These are phyloP conservation scores for Limnephilus lunatus DNA, from an alignment of 2,888 invertebrate genomes.

Conservation along the genomic window DNA sequence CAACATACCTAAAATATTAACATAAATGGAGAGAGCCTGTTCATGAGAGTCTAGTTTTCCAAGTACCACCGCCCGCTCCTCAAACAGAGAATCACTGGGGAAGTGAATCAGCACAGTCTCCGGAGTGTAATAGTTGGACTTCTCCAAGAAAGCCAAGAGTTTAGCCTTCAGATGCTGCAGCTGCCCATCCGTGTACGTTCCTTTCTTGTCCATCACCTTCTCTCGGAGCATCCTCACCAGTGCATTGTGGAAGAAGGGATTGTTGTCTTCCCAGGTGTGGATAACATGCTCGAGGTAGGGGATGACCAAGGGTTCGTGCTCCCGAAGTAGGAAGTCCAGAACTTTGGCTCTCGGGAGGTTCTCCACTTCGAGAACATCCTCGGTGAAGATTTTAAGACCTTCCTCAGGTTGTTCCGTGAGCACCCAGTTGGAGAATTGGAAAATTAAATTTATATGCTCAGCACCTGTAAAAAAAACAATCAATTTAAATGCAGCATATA, in stretches of 20 bases:
- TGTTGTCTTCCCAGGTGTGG: constrained; percentile 91
- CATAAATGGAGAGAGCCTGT: constrained; percentile 94
- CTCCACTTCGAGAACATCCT: constrained; percentile 92
- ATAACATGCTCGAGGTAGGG: constrained; percentile 97
- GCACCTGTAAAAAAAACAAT: constrained; percentile 75
- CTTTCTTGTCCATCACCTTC: constrained; percentile 75
- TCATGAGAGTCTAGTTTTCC: constrained; percentile 94
- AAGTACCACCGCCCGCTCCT: constrained; percentile 95
- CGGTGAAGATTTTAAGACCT: constrained; percentile 93
- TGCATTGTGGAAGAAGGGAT: constrained; percentile 92
- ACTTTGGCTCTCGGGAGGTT: constrained; percentile 92
- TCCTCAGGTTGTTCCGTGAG: constrained; percentile 90
- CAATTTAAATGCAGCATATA: constrained; percentile 60
- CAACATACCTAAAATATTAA: constrained; percentile 85
- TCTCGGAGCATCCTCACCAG: constrained; percentile 93
- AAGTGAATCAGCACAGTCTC: constrained; percentile 92
- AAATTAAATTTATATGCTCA: constrained; percentile 90
- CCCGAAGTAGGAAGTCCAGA: constrained; percentile 90
- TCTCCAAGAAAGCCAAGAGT: constrained; percentile 87
- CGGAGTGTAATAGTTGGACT: constrained; percentile 88
- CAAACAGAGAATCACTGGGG: constrained; percentile 89
- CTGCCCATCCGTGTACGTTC: constrained; percentile 60
- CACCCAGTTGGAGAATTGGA: constrained; percentile 97
- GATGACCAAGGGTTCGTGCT: constrained; percentile 88
- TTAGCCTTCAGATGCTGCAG: constrained; percentile 74